Base-by-base conservation (phyloP, 2,797 vertebrate species). In the Crenuchus spilurus region DNA sequence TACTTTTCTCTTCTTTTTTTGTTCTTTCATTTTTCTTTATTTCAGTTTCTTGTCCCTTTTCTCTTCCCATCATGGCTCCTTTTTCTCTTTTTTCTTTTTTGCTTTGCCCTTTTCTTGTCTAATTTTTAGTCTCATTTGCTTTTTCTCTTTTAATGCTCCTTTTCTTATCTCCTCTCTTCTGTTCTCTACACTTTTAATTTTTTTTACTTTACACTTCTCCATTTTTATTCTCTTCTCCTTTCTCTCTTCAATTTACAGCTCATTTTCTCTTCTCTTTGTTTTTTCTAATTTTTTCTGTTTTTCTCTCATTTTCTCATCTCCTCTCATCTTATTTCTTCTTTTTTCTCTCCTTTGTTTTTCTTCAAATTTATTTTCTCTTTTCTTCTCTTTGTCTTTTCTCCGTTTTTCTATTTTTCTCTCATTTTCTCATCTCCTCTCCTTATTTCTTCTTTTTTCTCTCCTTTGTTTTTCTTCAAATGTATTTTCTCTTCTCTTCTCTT, bases 321-420 rank as follows among this genome's bases (percentile, higher is more conserved):
- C 8, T 16, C 14, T 26, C 20, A 24, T 41, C 24, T n/a, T n/a
- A n/a, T n/a, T n/a, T 31, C 51, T 24, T 11, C 3, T 61, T 13
- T 24, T 10, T 24, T 46, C 22, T 42, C 28, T 6, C 39, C 60
- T n/a, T n/a, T n/a, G n/a, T n/a, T n/a, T n/a, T n/a, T n/a, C n/a
- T n/a, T n/a, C n/a, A n/a, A n/a, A n/a, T n/a, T n/a, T n/a, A n/a
- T n/a, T n/a, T 24, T 10, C 31, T 46, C 22, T 42, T 35, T 6
- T 46, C 60, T n/a, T n/a, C 37, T 48, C n/a, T 65, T 60, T 69
- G 76, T 61, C 80, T 77, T 73, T 77, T 73, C 80, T 77, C 54
- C 64, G 55, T 58, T 70, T 60, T 72, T 75, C 72, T 79, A 84
- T 80, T 81, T 82, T 61, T 54, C 41, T 39, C n/a, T n/a, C n/a